Conservation (phyloP, 2,888 invertebrate species). For the Schizotus pectinicornis region DNA sequence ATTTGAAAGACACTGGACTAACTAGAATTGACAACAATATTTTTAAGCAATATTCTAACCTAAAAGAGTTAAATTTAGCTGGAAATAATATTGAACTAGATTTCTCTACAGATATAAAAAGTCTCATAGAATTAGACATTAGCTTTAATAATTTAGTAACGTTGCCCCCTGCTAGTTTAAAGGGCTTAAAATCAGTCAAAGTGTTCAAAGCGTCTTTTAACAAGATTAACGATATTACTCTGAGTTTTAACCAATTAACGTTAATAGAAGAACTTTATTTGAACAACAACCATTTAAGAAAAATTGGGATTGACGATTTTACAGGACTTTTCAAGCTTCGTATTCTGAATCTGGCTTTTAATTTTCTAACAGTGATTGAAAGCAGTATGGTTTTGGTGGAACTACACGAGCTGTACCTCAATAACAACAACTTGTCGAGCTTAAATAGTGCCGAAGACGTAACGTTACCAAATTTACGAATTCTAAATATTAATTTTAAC, state of each 20-base stretch:
- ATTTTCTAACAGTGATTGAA: background rate
- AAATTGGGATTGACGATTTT: slow-evolving; percentile 1
- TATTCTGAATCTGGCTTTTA: slow-evolving; percentile 3
- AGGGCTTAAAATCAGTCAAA: background rate
- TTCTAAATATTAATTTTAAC: background rate
- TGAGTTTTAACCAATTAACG: background rate
- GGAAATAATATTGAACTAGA: background rate
- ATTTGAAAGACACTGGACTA: background rate
- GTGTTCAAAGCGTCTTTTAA: slow-evolving; percentile 1
- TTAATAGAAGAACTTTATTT: slow-evolving; percentile 9
- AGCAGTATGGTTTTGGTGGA: background rate
- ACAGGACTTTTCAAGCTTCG: background rate
- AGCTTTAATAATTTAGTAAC: background rate
- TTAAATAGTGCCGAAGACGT: background rate
- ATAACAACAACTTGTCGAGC: slow-evolving; percentile 1
- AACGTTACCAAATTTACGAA: background rate
- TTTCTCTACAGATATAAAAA: background rate
- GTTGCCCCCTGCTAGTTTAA: background rate
- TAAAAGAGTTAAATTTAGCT: background rate
- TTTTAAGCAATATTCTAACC: slow-evolving; percentile 4
- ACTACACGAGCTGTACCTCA: slow-evolving; percentile 3
- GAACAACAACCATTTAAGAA: background rate
- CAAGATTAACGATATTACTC: background rate
- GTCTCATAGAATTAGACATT: background rate
- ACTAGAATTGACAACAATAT: slow-evolving; percentile 4